Percentiles rank a stretch among this genome's conserved stretches.
Evolutionary conservation across 2,797 vertebrate species (phyloP).

Genomic region (Erethizon dorsatum): DNA sequence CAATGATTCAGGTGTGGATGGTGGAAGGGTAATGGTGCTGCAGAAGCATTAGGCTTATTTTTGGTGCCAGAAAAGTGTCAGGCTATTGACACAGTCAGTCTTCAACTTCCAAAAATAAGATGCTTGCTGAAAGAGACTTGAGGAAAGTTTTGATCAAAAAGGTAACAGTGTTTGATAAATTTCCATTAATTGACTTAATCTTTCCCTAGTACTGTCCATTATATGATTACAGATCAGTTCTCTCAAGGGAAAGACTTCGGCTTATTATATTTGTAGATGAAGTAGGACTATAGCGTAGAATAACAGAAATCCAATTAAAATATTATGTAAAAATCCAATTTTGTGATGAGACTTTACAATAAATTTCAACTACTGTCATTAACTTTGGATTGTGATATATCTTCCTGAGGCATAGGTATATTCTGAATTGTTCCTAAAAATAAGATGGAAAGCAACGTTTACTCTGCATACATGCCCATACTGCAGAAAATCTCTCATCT

Average conservation of each 20-base stretch:
- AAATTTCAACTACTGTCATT: constrained; percentile 15
- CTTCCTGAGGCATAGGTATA: not conserved
- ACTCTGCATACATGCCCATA: not conserved
- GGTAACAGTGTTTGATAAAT: not conserved
- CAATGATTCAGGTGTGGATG: not conserved
- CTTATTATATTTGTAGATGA: constrained; percentile 26
- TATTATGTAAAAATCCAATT: not conserved
- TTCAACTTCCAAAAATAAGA: constrained; percentile 48
- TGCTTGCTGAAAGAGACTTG: constrained; percentile 35
- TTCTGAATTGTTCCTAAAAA: constrained; percentile 2
- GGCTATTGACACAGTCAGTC: not conserved
- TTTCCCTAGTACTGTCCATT: not conserved
- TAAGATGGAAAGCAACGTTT: constrained; percentile 1
- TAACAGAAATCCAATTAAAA: not conserved
- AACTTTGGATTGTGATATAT: constrained; percentile 3
- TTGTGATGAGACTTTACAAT: constrained; percentile 10
- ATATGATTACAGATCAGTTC: not conserved
- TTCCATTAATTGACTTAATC: constrained; percentile 8
- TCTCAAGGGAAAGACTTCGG: not conserved
- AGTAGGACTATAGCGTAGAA: not conserved
- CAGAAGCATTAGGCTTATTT: not conserved
- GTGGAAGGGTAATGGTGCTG: accelerated
- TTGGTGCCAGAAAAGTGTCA: constrained; percentile 2
- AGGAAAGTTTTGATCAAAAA: constrained; percentile 51
- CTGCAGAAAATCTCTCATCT: not conserved